phyloP scores from a whole-genome alignment of 1,140 invertebrate species.

The Antheraea mylitta region DNA sequence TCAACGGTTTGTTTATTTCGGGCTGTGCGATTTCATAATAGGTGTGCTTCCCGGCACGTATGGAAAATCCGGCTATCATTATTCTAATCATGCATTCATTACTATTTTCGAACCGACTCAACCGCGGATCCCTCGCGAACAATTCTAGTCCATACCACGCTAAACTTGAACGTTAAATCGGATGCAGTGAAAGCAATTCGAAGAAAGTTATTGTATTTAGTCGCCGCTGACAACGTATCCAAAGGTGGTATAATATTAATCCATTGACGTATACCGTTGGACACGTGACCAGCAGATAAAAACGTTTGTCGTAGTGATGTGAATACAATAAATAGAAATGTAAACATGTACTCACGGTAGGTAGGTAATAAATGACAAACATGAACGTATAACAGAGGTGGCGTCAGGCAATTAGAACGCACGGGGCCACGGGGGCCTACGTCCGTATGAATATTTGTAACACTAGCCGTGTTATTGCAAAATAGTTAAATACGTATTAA shows the following conservation, averaged over 20 bases:
- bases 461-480: no score
- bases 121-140: background rate
- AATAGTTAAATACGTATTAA: no score
- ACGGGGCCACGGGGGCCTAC: no score
- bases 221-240: conserved; percentile 24
- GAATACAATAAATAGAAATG: conserved; percentile 36
- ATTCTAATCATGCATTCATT: conserved; percentile 38
- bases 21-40: conserved; percentile 32
- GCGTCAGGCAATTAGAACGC: no score
- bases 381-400: no score
- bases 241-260: conserved; percentile 38
- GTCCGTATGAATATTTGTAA: no score
- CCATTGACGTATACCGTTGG: conserved; percentile 41
- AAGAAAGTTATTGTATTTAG: conserved; percentile 46
- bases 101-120: conserved; percentile 9
- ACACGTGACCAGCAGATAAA: conserved; percentile 47
- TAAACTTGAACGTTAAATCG: conserved; percentile 15
- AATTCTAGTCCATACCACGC: conserved; percentile 15
- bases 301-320: conserved; percentile 31
- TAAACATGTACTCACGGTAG: conserved; percentile 9
- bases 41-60: conserved; percentile 37
- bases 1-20: conserved; percentile 19
- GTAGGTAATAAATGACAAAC: no score
- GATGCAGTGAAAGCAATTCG: conserved; percentile 35
- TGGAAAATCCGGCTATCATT: conserved; percentile 37